Evolutionary conservation across 2,888 invertebrate species (phyloP), one percentile per base, ranked within the genome.

Genomic region (Carabus problematicus): DNA sequence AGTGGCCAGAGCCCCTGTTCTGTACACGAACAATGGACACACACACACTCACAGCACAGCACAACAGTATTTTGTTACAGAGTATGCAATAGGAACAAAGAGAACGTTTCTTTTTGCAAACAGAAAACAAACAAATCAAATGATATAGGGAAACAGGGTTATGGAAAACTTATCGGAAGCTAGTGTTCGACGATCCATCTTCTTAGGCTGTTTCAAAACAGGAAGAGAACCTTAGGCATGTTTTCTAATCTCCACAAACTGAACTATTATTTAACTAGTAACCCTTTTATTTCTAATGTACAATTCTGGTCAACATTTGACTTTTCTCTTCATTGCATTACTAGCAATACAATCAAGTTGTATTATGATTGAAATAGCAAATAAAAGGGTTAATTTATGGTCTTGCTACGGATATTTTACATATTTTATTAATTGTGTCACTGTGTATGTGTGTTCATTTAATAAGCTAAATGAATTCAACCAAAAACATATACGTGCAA

Each of bases 201-300:
- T 85, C 86, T 85, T 86, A 86, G 82, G 85, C 86, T 86, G 85
- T 84, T 82, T 83, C 83, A 84, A 84, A 80, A 82, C 80, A 82
- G 81, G 81, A 81, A 82, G 81, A 81, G 80, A 81, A 81, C 80
- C 76, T 75, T 76, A 71, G 73, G 70, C 71, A 49, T 60, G 60
- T 59, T 59, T 59, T 49, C 49, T 67, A 67, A 42, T 64, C 60
- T 60, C 12, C 12, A 9, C 8, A 49, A 12, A 9, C 18, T 49
- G 29, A 29, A 29, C 29, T 29, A 29, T 29, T 55, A 18, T 45
- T 45, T 45, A 1, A n/a, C 9, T 58, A 66, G 45, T 66, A 66
- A 72, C 58, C 66, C 58, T 66, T 70, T 60, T 70, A 64, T 70
- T 66, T 29, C 29, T 29, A 29, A 29, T 29, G 6, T n/a, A n/a